Conservation (phyloP, 1,140 invertebrate genomes). For the Temnothorax nylanderi region DNA sequence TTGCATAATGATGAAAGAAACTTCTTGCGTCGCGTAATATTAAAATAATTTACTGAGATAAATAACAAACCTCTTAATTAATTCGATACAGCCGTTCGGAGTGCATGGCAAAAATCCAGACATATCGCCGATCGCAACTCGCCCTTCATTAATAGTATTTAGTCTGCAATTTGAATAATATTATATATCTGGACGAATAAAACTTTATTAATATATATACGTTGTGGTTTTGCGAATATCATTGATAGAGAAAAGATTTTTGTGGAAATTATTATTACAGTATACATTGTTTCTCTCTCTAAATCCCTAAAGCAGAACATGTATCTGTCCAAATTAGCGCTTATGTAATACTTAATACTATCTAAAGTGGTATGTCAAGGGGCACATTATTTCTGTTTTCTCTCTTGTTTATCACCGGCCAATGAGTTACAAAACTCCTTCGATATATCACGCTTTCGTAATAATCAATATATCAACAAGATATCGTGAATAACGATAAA, state of each 20-base stretch:
- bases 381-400: neutral
- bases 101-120: constrained; percentile 96
- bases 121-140: constrained; percentile 93
- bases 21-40: neutral
- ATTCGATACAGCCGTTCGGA: constrained; percentile 96
- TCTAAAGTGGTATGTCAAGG: constrained; percentile 47
- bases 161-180: constrained; percentile 84
- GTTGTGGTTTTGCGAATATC: neutral
- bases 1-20: neutral
- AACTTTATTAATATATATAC: constrained; percentile 4
- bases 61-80: constrained; percentile 90
- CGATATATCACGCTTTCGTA: neutral
- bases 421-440: constrained; percentile 2
- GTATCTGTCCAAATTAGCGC: neutral
- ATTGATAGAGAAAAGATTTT: neutral
- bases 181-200: neutral
- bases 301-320: neutral
- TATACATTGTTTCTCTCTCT: neutral
- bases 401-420: neutral
- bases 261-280: neutral
- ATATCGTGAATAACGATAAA: neutral
- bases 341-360: constrained; percentile 10
- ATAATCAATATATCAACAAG: neutral
- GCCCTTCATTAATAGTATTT: constrained; percentile 96
- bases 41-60: neutral